phyloP scores from a whole-genome alignment of 1,140 invertebrate species.

The Scaptomyza montana region DNA sequence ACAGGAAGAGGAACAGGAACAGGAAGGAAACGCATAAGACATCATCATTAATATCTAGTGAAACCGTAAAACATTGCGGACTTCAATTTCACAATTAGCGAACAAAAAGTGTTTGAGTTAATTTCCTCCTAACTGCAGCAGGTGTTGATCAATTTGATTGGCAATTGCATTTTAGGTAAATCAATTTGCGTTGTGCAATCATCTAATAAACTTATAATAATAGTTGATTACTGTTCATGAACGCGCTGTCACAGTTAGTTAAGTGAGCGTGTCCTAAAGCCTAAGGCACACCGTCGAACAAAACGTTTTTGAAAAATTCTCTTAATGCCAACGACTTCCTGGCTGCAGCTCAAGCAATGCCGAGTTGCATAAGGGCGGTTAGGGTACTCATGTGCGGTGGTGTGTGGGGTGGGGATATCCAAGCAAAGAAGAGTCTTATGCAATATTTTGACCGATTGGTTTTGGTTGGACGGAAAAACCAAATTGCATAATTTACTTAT shows the following conservation, averaged over 20 bases:
- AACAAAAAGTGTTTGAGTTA: slow-evolving; percentile 1
- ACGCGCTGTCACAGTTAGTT: slow-evolving; percentile 40
- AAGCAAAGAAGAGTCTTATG: slow-evolving; percentile 40
- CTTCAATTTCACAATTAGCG: not conserved
- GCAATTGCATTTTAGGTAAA: slow-evolving; percentile 56
- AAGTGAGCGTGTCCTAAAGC: slow-evolving; percentile 64
- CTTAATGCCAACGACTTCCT: slow-evolving; percentile 50
- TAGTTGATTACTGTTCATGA: slow-evolving; percentile 59
- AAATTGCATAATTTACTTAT: slow-evolving; percentile 56
- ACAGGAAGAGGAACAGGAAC: slow-evolving; percentile 21
- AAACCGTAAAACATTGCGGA: too few species aligned
- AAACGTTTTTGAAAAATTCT: slow-evolving; percentile 44
- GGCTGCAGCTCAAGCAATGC: slow-evolving; percentile 22
- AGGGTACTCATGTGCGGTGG: not conserved
- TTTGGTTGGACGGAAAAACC: slow-evolving; percentile 4
- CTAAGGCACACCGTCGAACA: slow-evolving; percentile 1
- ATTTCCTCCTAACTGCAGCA: slow-evolving; percentile 50
- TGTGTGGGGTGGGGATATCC: not conserved
- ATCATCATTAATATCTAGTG: not conserved
- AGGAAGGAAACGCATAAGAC: not conserved
- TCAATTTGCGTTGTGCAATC: slow-evolving; percentile 66
- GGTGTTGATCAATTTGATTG: slow-evolving; percentile 58
- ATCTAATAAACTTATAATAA: slow-evolving; percentile 9
- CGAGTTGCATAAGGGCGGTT: not conserved
- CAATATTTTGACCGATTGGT: slow-evolving; percentile 28